Evolutionary conservation across 2,113 vertebrate species (phyloP), one percentile per base, ranked within the genome.

Genomic region (Sula dactylatra): DNA sequence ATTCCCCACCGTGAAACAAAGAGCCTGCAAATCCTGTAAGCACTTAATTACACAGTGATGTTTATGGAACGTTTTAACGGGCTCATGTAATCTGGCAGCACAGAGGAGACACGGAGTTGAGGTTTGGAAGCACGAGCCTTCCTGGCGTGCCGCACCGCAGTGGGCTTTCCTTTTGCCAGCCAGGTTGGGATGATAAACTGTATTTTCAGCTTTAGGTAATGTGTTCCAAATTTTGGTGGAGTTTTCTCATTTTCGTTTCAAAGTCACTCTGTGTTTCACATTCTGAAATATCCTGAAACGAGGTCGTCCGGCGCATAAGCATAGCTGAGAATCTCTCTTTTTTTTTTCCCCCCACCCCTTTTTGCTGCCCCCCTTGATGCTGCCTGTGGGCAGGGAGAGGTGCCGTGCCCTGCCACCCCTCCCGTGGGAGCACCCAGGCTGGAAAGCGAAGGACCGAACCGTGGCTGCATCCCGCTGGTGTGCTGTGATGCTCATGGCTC

Each of bases 111-210:
- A 15, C 1, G 16, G 29, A 3, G 71, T 13, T 4, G 10, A 61
- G 69, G 77, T 13, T 24, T 73, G 73, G 84, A 16, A 67, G 84
- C 10, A 3, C 3, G 16, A 66, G 71, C 10, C 7, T 22, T 7
- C 50, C 45, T 0, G 2, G 29, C 7, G 4, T 13, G 45, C 32
- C 7, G 2, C 32, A 2, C n/a, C 32, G 3, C 0, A 2, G 55
- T 1, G 9, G 65, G 52, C 34, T 15, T 31, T n/a, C 32, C 64
- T 12, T 45, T 1, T 0, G 2, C 82, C 61, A 14, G 61, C 45
- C 52, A 8, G 20, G 12, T 2, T 24, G 76, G 31, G 67, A 4
- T 31, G 50, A 8, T 4, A 17, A 40, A 7, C 77, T 27, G 9
- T 10, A 3, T 9, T 27, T 55, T 16, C 64, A 61, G 58, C 76